Conservation (phyloP, 2,797 vertebrate genomes). For the Caiman crocodilus region DNA sequence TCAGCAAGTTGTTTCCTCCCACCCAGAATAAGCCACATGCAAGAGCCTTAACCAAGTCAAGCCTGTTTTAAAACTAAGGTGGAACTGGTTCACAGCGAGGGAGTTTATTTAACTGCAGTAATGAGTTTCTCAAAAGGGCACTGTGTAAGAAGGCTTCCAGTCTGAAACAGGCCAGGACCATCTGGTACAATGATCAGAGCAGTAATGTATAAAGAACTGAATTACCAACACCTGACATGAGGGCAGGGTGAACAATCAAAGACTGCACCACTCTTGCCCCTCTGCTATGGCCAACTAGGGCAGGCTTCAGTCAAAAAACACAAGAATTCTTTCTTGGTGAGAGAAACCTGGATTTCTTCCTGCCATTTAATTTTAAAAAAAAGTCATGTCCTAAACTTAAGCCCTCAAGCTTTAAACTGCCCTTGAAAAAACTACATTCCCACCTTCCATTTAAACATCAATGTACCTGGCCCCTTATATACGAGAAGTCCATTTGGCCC, state of each 20-base stretch:
- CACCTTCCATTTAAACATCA: background rate
- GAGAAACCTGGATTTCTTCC: background rate
- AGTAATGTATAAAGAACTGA: background rate
- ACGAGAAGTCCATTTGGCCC: constrained; percentile 91
- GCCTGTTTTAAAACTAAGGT: background rate
- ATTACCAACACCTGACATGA: background rate
- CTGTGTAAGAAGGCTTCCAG: background rate
- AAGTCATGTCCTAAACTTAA: background rate
- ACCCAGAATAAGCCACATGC: background rate
- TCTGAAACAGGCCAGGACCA: background rate
- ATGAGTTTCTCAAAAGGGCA: background rate
- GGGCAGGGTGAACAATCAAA: background rate
- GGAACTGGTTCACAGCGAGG: background rate
- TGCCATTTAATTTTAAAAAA: background rate
- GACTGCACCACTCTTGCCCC: background rate
- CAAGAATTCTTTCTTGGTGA: background rate
- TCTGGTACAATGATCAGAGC: background rate
- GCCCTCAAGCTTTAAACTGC: background rate
- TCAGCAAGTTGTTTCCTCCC: background rate
- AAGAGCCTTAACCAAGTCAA: background rate
- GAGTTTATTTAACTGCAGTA: background rate
- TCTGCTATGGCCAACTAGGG: background rate
- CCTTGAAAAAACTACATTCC: background rate
- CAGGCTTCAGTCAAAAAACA: background rate
- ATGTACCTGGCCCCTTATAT: constrained; percentile 86